Conservation (phyloP, 2,113 vertebrate species). For the Pterophyllum scalare region DNA sequence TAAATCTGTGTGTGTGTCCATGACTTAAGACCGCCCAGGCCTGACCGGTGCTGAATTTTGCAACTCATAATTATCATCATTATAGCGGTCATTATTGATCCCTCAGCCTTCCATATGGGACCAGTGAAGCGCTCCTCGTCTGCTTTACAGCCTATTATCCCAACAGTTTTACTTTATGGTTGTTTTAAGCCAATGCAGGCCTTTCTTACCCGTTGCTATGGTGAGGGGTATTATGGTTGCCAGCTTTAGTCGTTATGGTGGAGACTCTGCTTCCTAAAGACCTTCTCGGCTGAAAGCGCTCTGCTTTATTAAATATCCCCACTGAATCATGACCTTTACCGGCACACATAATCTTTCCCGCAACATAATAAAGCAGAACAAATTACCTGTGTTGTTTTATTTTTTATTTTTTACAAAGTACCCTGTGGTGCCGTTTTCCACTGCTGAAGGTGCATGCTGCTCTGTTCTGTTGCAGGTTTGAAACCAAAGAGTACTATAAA, state of each 20-base stretch:
- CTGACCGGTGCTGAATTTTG: not conserved
- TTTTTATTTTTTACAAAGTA: not conserved
- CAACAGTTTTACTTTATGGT: conserved; percentile 29
- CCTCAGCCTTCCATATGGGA: conserved; percentile 19
- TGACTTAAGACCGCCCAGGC: not conserved
- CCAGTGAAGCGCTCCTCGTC: not conserved
- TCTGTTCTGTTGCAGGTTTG: not conserved
- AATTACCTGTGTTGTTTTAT: not conserved
- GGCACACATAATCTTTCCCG: not conserved
- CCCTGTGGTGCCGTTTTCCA: not conserved
- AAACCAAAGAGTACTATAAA: not conserved
- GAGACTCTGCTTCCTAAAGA: conserved; percentile 33
- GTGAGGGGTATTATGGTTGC: conserved; percentile 53
- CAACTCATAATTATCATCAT: conserved; percentile 5
- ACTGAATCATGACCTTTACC: conserved; percentile 49
- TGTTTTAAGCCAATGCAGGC: conserved; percentile 14
- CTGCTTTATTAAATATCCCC: conserved; percentile 42
- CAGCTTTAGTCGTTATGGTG: conserved; percentile 42
- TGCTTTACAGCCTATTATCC: conserved; percentile 36
- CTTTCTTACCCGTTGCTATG: conserved; percentile 60
- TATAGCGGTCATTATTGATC: conserved; percentile 29
- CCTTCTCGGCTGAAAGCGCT: conserved; percentile 20
- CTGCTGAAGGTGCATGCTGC: not conserved
- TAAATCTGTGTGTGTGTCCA: not conserved
- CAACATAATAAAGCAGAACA: not conserved